Percentiles rank a stretch among this genome's conserved stretches.
These are phyloP conservation scores for Perdita meconis DNA, from an alignment of 2,888 invertebrate genomes.

Conservation along the genomic window DNA sequence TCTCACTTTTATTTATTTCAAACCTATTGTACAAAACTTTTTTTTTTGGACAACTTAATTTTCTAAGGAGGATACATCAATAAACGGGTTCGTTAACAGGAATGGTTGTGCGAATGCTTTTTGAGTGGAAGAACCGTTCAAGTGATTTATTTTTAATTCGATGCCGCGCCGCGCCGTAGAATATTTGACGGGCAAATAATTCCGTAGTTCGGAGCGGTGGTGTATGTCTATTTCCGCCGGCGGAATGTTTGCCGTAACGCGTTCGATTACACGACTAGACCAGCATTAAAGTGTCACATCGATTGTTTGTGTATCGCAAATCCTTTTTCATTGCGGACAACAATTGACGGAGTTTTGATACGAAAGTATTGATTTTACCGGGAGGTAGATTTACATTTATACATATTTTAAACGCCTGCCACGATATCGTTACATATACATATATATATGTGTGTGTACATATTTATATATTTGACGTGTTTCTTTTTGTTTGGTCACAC, in stretches of 20 bases:
- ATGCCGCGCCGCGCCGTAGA: background rate
- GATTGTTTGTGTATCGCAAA: constrained; percentile 23
- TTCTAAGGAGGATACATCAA: too few species aligned
- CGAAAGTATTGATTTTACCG: constrained; percentile 27
- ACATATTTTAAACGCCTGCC: constrained; percentile 7
- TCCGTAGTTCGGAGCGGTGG: background rate
- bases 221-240: background rate
- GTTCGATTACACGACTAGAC: constrained; percentile 22
- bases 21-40: too few species aligned
- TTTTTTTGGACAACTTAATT: too few species aligned
- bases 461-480: too few species aligned
- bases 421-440: background rate
- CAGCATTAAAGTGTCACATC: constrained; percentile 4
- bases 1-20: too few species aligned
- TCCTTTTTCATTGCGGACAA: constrained; percentile 14
- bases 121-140: background rate
- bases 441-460: too few species aligned
- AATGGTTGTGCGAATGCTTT: background rate
- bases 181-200: background rate
- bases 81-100: too few species aligned
- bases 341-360: constrained; percentile 20
- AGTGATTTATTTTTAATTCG: background rate
- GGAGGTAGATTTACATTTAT: constrained; percentile 12
- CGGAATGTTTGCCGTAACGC: background rate
- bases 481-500: constrained; percentile 2